A percentile compares a stretch with the other conserved stretches of the same genome.
These are phyloP conservation scores for Pachycephus smyrnensis DNA, from an alignment of 2,888 invertebrate species.

Conservation along the genomic window DNA sequence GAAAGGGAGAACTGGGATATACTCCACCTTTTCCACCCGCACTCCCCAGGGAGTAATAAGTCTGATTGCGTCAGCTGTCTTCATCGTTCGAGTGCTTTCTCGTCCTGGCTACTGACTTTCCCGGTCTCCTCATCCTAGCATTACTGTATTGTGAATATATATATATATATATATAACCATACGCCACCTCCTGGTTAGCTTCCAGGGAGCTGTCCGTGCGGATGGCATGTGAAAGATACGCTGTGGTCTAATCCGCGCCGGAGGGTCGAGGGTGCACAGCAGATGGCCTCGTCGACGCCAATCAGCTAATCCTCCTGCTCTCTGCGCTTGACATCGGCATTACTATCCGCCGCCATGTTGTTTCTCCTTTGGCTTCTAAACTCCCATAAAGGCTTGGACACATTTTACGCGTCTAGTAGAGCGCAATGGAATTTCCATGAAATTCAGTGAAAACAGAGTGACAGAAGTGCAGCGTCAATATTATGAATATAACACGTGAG, in stretches of 20 bases:
- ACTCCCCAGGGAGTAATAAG: slow-evolving; percentile 46
- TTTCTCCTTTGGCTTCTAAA: not conserved
- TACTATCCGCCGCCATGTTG: slow-evolving; percentile 19
- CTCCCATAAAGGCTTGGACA: not conserved
- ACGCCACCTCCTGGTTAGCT: not conserved
- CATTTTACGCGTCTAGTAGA: not conserved
- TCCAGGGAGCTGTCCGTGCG: slow-evolving; percentile 26
- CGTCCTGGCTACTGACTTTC: slow-evolving; percentile 26
- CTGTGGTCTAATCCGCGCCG: slow-evolving; percentile 43
- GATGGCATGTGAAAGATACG: slow-evolving; percentile 46
- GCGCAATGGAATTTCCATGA: not conserved
- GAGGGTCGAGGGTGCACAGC: slow-evolving; percentile 36
- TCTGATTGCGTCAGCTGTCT: slow-evolving; percentile 52
- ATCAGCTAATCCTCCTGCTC: slow-evolving; percentile 51
- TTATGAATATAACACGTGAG: too few relatives aligned
- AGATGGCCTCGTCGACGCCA: slow-evolving; percentile 55
- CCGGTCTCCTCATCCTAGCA: slow-evolving; percentile 14
- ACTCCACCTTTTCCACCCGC: not conserved
- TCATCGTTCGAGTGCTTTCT: slow-evolving; percentile 37
- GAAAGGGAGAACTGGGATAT: slow-evolving; percentile 2
- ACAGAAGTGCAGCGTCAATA: too few relatives aligned
- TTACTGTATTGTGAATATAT: too few relatives aligned
- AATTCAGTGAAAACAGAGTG: not conserved
- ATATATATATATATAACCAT: too few relatives aligned
- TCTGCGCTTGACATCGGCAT: slow-evolving; percentile 45